phyloP scores from a whole-genome alignment of 2,888 invertebrate species.

The Electrophaes corylata region DNA sequence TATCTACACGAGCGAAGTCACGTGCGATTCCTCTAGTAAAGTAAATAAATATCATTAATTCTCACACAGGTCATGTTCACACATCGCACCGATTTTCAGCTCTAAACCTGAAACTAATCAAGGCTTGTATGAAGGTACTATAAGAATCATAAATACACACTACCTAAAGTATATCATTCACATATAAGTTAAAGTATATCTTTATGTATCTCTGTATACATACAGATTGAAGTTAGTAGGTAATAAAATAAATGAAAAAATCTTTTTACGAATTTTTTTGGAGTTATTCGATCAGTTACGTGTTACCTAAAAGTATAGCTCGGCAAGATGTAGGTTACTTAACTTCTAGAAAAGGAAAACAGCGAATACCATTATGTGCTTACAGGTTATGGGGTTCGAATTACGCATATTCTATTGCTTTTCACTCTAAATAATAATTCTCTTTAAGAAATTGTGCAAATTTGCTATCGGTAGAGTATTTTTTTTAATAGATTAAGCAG shows the following conservation, averaged over 20 bases:
- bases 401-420: neutral
- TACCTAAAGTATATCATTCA: too few species aligned
- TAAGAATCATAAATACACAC: too few species aligned
- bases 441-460: too few species aligned
- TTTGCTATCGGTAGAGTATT: neutral
- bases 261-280: constrained; percentile 9
- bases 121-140: too few species aligned
- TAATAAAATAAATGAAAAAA: neutral
- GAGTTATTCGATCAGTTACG: constrained; percentile 6
- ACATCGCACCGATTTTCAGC: too few species aligned
- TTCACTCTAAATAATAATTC: too few species aligned
- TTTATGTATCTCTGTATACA: neutral
- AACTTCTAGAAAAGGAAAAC: neutral
- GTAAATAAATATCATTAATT: too few species aligned
- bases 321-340: neutral
- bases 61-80: too few species aligned
- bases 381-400: neutral
- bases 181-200: neutral
- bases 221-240: neutral
- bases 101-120: too few species aligned
- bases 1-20: too few species aligned
- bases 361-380: constrained; percentile 3
- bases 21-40: too few species aligned
- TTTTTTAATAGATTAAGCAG: too few species aligned
- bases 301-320: constrained; percentile 1